Evolutionary conservation across 2,113 vertebrate species (phyloP).

Genomic region (Steatornis caripensis): DNA sequence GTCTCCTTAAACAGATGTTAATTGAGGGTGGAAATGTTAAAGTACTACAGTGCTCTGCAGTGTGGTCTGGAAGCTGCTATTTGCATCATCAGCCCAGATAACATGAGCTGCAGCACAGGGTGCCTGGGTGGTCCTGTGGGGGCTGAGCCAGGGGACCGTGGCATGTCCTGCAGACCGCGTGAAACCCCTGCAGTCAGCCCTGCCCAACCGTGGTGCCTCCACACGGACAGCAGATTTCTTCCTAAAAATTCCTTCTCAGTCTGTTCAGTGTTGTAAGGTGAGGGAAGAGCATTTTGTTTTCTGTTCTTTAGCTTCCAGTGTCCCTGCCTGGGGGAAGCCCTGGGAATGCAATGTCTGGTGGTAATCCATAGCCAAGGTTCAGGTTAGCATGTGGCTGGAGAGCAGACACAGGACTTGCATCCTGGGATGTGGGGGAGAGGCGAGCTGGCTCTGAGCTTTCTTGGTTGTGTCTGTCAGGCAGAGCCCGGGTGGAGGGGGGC

Average conservation of each 20-base stretch:
- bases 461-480: neutral
- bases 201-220: neutral
- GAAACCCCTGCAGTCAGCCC: neutral
- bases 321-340: neutral
- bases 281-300: neutral
- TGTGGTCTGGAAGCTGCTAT: neutral
- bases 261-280: neutral
- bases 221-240: neutral
- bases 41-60: neutral
- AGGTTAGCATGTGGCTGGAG: neutral
- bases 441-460: neutral
- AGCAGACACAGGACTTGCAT: neutral
- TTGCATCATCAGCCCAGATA: neutral
- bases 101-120: neutral
- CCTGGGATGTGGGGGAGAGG: neutral
- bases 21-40: neutral
- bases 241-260: neutral
- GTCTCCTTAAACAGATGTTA: neutral
- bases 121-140: neutral
- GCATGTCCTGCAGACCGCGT: neutral
- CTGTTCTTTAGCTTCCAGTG: neutral
- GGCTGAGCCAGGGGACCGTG: neutral
- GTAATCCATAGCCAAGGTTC: neutral
- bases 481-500: neutral
- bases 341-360: neutral